Evolutionary conservation across 2,797 vertebrate genomes (phyloP).

Genomic region (Distichodus sexfasciatus): DNA sequence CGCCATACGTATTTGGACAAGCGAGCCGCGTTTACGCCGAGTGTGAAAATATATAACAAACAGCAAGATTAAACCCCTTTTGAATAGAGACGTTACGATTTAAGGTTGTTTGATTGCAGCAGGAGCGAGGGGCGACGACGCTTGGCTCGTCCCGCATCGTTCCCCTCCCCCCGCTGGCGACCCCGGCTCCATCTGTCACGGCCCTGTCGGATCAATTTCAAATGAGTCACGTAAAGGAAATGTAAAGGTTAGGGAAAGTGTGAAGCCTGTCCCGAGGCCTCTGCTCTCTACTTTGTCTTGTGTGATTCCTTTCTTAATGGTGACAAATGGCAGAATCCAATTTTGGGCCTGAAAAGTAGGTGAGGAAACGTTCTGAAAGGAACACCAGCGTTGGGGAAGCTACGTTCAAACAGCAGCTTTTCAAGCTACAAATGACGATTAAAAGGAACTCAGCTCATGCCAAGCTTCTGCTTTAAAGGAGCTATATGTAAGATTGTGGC

Average conservation of each 20-base stretch:
- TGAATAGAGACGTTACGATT: constrained; percentile 63
- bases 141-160: constrained; percentile 18
- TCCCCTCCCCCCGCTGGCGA: constrained; percentile 37
- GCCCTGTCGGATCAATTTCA: not conserved
- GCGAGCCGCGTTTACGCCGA: constrained; percentile 69
- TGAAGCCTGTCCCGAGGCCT: not conserved
- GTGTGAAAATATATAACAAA: constrained; percentile 81
- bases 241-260: not conserved
- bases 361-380: too few species aligned
- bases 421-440: too few species aligned
- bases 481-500: too few species aligned
- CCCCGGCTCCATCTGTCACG: constrained; percentile 10
- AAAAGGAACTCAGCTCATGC: too few species aligned
- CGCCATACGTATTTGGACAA: constrained; percentile 75
- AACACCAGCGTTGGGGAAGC: too few species aligned
- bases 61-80: constrained; percentile 70
- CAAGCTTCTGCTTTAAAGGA: too few species aligned
- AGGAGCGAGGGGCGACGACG: constrained; percentile 51
- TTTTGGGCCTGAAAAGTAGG: not conserved
- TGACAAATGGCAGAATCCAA: too few species aligned
- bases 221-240: not conserved
- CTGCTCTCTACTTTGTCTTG: not conserved
- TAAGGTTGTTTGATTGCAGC: constrained; percentile 56
- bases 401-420: too few species aligned
- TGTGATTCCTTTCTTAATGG: too few species aligned